Base-by-base conservation (phyloP, 2,113 vertebrate species). In the Chitala chitala region DNA sequence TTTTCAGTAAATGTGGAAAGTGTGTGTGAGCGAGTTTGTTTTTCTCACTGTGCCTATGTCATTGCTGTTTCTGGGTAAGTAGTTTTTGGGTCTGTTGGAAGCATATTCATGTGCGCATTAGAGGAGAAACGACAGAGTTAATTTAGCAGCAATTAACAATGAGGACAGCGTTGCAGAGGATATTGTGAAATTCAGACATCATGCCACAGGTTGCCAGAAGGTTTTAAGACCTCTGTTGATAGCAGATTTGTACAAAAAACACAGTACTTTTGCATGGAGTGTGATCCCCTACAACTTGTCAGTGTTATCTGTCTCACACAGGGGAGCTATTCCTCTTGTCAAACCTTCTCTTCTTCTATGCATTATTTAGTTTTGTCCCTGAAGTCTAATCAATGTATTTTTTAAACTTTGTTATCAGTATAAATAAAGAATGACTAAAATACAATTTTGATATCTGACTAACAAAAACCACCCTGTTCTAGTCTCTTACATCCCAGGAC, bases 361-460 rank as follows among this genome's bases (percentile, higher is more conserved):
- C 15, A 3, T 68, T 10, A 24, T 24, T 68, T 68, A 26, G 1
- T 68, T 68, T 12, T 63, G 12, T 51, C 48, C 42, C 64, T 68
- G 38, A 42, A 68, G 12, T 68, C 64, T 46, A n/a, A 46, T 68
- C 42, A 1, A 15, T 17, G 26, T 26, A 46, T 29, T 29, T 68
- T 68, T 24, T 26, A 44, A 68, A 22, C 29, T 17, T 68, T 17
- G 26, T 65, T n/a, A 12, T 68, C 42, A 46, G 24, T 22, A 42
- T 20, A 46, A 68, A 68, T 68, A 46, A 68, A 68, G 40, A 26
- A 68, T 68, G 64, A 68, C 40, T 68, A 68, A 26, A 46, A 46
- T 48, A 48, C 42, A 15, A 10, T 20, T 68, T 38, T 38, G 42
- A 68, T 68, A 48, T 46, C 24, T 1, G 12, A 51, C 7, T 51